Percentiles rank a stretch among this genome's conserved stretches.
phyloP scores from a whole-genome alignment of 92 coral and sea anemone species.

The Muricea muricata region DNA sequence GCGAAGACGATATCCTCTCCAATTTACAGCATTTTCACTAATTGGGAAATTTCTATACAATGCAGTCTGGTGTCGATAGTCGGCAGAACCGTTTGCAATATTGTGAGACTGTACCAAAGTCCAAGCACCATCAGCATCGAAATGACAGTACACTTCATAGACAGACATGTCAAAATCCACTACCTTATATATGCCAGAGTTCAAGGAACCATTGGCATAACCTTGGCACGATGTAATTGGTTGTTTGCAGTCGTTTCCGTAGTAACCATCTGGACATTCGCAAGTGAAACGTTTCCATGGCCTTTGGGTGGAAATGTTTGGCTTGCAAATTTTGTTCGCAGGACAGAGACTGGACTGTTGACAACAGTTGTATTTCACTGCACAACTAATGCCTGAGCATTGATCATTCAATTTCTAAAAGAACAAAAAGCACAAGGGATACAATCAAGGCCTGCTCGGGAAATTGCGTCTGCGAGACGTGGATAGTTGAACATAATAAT shows the following conservation, averaged over 20 bases:
- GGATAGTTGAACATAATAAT: no score
- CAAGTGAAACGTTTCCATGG: conserved; percentile 4
- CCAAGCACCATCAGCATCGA: background rate
- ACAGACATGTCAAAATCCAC: background rate
- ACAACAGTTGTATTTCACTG: background rate
- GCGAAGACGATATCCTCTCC: background rate
- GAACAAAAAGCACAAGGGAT: background rate
- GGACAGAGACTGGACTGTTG: background rate
- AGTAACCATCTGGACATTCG: background rate
- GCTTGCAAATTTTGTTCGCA: background rate
- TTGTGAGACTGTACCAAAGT: background rate
- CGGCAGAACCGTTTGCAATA: background rate
- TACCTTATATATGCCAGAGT: background rate
- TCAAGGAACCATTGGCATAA: background rate
- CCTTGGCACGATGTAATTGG: background rate
- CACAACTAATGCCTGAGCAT: conserved; percentile 4
- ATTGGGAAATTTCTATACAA: background rate
- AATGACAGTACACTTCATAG: background rate
- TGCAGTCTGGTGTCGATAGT: background rate
- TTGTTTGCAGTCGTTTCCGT: background rate
- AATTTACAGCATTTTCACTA: background rate
- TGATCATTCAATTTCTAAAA: background rate
- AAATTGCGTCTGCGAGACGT: no score
- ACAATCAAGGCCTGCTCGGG: no score
- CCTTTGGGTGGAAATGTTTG: background rate